Conservation (phyloP, 2,888 invertebrate species). For the Coronaproctus castanopsis region DNA sequence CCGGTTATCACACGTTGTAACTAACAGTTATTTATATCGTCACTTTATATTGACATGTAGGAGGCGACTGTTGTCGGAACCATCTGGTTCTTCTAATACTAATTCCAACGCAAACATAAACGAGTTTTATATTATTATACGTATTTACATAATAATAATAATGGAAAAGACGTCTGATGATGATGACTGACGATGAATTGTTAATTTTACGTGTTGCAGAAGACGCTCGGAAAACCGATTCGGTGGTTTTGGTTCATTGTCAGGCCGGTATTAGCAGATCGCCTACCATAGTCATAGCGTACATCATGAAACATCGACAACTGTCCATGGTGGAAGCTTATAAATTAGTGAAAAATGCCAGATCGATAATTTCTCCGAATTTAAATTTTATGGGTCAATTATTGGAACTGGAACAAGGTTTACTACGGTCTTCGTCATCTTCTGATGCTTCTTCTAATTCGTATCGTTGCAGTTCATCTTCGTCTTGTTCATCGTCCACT, state of each 20-base stretch:
- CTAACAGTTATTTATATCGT: too few relatives aligned
- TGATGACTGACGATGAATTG: too few relatives aligned
- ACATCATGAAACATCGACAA: constrained; percentile 72
- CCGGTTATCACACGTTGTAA: too few relatives aligned
- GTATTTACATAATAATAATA: too few relatives aligned
- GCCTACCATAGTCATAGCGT: constrained; percentile 85
- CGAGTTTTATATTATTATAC: too few relatives aligned
- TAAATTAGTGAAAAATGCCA: constrained; percentile 59
- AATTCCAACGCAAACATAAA: too few relatives aligned
- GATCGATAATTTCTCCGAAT: constrained; percentile 85
- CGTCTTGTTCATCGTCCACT: constrained; percentile 27
- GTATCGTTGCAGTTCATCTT: background rate
- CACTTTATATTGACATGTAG: too few relatives aligned
- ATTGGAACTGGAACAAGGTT: constrained; percentile 54
- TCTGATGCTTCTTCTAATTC: background rate
- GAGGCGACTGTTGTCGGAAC: too few relatives aligned
- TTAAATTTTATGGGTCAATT: constrained; percentile 85
- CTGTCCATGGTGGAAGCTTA: constrained; percentile 71
- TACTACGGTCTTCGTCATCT: constrained; percentile 22
- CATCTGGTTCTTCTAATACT: too few relatives aligned
- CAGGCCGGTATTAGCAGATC: constrained; percentile 89
- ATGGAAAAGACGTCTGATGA: too few relatives aligned
- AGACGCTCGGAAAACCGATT: constrained; percentile 44
- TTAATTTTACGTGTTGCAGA: constrained; percentile 33
- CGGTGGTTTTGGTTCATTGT: constrained; percentile 73